These are phyloP conservation scores for Agrotis ipsilon DNA, from an alignment of 2,888 invertebrate genomes.

Conservation along the genomic window DNA sequence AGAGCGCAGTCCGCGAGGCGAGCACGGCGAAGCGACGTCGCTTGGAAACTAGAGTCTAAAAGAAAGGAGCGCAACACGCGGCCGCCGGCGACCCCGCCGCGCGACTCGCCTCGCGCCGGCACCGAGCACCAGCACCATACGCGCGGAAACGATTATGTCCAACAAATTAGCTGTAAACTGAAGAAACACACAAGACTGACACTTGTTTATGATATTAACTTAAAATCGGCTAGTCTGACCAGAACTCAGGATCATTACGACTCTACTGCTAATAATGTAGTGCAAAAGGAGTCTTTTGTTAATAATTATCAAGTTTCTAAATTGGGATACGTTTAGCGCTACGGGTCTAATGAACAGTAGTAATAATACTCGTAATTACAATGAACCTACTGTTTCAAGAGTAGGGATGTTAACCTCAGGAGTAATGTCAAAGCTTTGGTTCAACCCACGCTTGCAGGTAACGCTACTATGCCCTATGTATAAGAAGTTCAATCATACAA, in stretches of 20 bases:
- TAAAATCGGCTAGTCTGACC: not conserved
- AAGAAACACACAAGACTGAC: conserved; percentile 28
- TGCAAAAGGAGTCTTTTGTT: conserved; percentile 16
- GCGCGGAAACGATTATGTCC: conserved; percentile 67
- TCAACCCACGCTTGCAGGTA: conserved; percentile 53
- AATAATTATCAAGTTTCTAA: conserved; percentile 6
- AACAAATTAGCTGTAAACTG: conserved; percentile 66
- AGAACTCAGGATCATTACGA: conserved; percentile 12
- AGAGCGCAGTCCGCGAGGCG: conserved; percentile 71
- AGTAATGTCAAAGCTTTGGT: conserved; percentile 46
- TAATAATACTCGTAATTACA: conserved; percentile 4
- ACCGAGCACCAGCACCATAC: conserved; percentile 54
- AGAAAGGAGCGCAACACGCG: conserved; percentile 77
- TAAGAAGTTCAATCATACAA: conserved; percentile 21
- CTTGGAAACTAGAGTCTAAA: conserved; percentile 79
- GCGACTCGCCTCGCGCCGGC: conserved; percentile 62
- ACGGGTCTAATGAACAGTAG: conserved; percentile 13
- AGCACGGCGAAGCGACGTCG: conserved; percentile 75
- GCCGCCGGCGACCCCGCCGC: conserved; percentile 72
- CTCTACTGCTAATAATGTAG: conserved; percentile 22
- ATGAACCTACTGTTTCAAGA: conserved; percentile 34
- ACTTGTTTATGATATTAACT: conserved; percentile 23
- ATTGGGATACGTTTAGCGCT: conserved; percentile 11
- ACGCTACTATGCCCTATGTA: conserved; percentile 12
- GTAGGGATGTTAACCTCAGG: conserved; percentile 41